phyloP scores from a whole-genome alignment of 2,797 vertebrate species.

The Oreochromis mossambicus region DNA sequence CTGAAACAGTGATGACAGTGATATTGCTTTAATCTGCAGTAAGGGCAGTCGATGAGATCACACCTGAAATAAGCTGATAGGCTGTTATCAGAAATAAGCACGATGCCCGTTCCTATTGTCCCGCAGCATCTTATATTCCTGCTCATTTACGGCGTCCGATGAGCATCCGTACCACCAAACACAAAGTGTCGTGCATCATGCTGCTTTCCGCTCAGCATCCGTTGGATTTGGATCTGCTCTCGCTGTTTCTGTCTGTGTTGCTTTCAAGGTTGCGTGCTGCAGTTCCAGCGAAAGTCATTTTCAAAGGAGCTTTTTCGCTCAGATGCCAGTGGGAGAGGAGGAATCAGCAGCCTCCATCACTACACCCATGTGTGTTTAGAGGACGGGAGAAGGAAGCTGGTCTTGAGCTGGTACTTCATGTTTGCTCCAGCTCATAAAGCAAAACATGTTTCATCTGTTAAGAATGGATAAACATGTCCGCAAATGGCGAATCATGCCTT shows the following conservation, averaged over 20 bases:
- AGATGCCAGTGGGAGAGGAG: neutral
- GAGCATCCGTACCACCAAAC: neutral
- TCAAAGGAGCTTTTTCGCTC: slow-evolving; percentile 20
- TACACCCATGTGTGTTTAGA: neutral
- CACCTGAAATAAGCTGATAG: neutral
- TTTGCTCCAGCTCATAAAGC: slow-evolving; percentile 21
- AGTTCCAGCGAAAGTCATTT: slow-evolving; percentile 8
- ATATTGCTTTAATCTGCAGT: neutral
- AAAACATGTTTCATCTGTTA: slow-evolving; percentile 9
- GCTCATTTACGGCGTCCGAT: neutral
- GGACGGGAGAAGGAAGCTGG: neutral
- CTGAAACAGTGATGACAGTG: neutral
- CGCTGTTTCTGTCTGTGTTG: neutral
- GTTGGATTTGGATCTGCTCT: neutral
- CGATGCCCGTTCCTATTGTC: neutral
- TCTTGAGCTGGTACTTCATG: slow-evolving; percentile 25
- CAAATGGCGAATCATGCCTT: neutral
- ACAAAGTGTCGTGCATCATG: neutral
- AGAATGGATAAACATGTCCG: neutral
- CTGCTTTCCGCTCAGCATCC: neutral
- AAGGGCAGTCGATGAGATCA: neutral
- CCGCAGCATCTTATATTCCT: neutral
- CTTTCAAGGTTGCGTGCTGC: neutral
- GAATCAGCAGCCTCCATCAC: neutral
- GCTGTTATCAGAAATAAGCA: neutral